Percentiles rank a stretch among this genome's conserved stretches.
phyloP scores from a whole-genome alignment of 2,113 vertebrate species.

The Atractosteus spatula region DNA sequence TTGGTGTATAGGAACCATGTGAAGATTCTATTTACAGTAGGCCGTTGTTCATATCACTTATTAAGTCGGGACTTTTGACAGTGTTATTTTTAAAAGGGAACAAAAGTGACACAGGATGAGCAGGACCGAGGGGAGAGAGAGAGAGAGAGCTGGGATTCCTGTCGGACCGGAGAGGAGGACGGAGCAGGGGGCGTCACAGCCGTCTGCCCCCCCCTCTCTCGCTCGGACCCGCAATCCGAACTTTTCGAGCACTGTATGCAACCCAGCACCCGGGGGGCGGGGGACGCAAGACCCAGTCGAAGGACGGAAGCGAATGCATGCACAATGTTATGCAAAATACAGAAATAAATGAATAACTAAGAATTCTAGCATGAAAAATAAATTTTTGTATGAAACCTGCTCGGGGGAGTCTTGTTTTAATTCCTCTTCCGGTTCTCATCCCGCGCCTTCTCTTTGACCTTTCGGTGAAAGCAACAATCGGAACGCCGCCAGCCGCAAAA shows the following conservation, averaged over 20 bases:
- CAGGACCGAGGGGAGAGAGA: conserved; percentile 26
- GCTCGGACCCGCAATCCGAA: conserved; percentile 55
- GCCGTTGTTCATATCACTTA: conserved; percentile 73
- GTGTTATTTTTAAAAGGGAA: conserved; percentile 64
- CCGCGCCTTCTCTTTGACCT: conserved; percentile 36
- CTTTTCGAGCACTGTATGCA: conserved; percentile 79
- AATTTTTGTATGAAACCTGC: conserved; percentile 78
- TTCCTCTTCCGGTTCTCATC: conserved; percentile 20
- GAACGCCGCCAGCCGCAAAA: neutral
- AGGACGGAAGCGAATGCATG: conserved; percentile 75
- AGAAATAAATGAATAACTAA: conserved; percentile 36
- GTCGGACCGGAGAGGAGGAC: conserved; percentile 57
- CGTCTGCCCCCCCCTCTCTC: conserved; percentile 63
- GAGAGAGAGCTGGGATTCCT: conserved; percentile 42
- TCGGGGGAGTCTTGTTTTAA: conserved; percentile 28
- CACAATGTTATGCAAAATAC: conserved; percentile 85
- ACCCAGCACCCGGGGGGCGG: conserved; percentile 66
- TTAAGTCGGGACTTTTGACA: conserved; percentile 68
- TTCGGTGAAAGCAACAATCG: conserved; percentile 24
- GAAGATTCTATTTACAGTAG: conserved; percentile 62
- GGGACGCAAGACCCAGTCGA: too few relatives aligned
- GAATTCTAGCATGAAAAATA: conserved; percentile 84
- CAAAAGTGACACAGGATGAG: conserved; percentile 25
- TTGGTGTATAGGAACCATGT: conserved; percentile 70
- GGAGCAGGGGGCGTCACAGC: conserved; percentile 59